Percentiles rank a stretch among this genome's conserved stretches.
Conservation (phyloP, 2,888 invertebrate genomes). For the Drosophila nr. medialis region DNA sequence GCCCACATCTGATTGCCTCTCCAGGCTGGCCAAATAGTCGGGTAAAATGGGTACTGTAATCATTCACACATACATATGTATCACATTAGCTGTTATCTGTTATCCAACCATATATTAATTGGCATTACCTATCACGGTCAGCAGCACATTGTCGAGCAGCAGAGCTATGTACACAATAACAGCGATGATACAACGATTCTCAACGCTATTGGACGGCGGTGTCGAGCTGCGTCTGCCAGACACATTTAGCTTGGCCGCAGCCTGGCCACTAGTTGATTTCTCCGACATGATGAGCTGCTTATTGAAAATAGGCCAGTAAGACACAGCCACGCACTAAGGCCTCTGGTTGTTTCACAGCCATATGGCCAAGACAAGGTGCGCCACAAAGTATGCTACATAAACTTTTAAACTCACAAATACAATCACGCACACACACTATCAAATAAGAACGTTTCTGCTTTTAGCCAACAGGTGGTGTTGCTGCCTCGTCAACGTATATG, state of each 20-base stretch:
- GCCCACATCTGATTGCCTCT: conserved; percentile 74
- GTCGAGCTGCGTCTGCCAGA: conserved; percentile 50
- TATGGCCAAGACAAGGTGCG: conserved; percentile 61
- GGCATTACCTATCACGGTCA: conserved; percentile 94
- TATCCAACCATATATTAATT: conserved; percentile 13
- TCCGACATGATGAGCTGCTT: conserved; percentile 52
- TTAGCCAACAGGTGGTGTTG: conserved; percentile 82
- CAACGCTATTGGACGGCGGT: conserved; percentile 53
- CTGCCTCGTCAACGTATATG: conserved; percentile 78
- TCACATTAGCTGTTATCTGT: conserved; percentile 11
- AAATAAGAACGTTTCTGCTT: conserved; percentile 4
- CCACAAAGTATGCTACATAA: conserved; percentile 64
- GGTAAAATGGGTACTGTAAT: conserved; percentile 92
- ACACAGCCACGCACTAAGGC: conserved; percentile 4
- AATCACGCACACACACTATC: conserved; percentile 5
- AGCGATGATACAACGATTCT: conserved; percentile 84
- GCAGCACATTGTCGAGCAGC: conserved; percentile 93
- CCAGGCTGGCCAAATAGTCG: conserved; percentile 88
- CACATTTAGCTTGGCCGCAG: conserved; percentile 52
- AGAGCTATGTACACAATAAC: conserved; percentile 90
- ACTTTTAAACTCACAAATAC: conserved; percentile 1
- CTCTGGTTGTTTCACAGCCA: conserved; percentile 54
- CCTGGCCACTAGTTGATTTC: conserved; percentile 46
- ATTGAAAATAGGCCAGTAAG: conserved; percentile 31
- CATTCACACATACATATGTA: neutral